Conservation (phyloP, 2,888 invertebrate genomes). For the Cosmia trapezina region DNA sequence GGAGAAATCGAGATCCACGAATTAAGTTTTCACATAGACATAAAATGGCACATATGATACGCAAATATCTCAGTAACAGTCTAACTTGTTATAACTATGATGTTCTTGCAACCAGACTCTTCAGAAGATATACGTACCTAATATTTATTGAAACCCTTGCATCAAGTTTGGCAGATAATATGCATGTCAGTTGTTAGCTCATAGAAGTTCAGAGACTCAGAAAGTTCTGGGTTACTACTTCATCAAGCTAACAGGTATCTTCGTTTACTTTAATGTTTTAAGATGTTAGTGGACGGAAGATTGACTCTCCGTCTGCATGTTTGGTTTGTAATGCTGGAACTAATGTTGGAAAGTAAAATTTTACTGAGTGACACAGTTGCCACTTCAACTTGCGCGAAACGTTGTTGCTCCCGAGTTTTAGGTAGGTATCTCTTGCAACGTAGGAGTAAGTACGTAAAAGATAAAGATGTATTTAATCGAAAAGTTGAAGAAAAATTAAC, state of each 20-base stretch:
- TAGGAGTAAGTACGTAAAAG: background rate
- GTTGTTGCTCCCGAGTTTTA: background rate
- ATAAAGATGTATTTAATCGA: background rate
- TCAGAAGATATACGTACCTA: background rate
- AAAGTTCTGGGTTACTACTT: slow-evolving; percentile 10
- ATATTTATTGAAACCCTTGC: background rate
- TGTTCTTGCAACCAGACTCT: background rate
- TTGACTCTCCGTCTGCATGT: background rate
- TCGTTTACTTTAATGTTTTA: too few species aligned
- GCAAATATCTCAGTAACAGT: background rate
- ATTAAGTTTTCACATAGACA: slow-evolving; percentile 12
- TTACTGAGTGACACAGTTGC: background rate
- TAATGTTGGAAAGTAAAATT: background rate
- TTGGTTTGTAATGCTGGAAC: background rate
- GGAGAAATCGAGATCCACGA: slow-evolving; percentile 15
- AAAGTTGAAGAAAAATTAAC: background rate
- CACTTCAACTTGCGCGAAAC: background rate
- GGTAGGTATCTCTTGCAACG: background rate
- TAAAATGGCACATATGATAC: background rate
- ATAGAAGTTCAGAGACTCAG: background rate
- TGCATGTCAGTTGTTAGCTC: slow-evolving; percentile 12
- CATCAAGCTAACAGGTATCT: slow-evolving; percentile 8
- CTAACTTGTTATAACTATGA: background rate
- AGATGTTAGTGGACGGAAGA: slow-evolving; percentile 11
- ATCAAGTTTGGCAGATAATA: background rate